Percentiles rank a stretch among this genome's conserved stretches.
phyloP scores from a whole-genome alignment of 2,113 vertebrate species.

The Xenus cinereus region DNA sequence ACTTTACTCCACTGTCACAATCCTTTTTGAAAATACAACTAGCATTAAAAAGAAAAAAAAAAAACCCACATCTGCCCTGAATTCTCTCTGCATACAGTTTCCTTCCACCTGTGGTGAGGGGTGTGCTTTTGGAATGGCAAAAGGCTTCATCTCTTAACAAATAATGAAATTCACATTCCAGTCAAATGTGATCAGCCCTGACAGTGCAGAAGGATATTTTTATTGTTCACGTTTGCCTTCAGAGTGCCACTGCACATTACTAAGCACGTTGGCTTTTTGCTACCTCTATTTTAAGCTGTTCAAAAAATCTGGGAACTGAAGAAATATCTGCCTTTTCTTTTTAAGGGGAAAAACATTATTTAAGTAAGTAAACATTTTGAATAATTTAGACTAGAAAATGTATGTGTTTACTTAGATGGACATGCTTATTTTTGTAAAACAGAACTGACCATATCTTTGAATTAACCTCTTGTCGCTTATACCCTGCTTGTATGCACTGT shows the following conservation, averaged over 20 bases:
- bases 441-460: not conserved
- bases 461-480: constrained; percentile 1
- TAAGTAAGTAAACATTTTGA: constrained; percentile 2
- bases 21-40: not conserved
- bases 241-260: not conserved
- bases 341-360: constrained; percentile 18
- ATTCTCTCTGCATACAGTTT: not conserved
- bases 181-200: not conserved
- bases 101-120: not conserved
- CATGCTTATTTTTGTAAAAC: not conserved
- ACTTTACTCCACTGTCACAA: not conserved
- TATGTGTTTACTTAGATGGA: not conserved
- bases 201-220: constrained; percentile 24
- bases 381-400: constrained; percentile 10
- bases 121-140: not conserved
- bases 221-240: not conserved
- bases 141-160: not conserved
- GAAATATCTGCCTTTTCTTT: constrained; percentile 50
- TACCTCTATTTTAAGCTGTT: constrained; percentile 49
- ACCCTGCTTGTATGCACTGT: not conserved
- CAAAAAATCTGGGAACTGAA: constrained; percentile 11
- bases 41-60: not conserved
- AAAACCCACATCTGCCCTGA: not conserved
- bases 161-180: constrained; percentile 29
- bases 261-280: not conserved